These are phyloP conservation scores for Phenganax subtilis DNA, from an alignment of 92 coral and sea anemone species.

Conservation along the genomic window DNA sequence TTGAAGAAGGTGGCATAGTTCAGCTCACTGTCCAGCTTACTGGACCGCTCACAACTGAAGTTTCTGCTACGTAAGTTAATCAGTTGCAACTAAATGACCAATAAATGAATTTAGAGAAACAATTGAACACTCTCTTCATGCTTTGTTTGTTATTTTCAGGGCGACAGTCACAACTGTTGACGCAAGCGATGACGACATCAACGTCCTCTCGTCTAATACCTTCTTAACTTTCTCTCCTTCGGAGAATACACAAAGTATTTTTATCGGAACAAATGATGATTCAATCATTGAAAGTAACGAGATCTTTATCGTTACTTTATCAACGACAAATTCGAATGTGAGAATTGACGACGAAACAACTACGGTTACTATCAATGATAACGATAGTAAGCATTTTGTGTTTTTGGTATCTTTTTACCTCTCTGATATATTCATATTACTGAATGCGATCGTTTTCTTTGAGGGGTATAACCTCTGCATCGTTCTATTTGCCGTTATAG, in stretches of 20 bases:
- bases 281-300: slow-evolving; percentile 16
- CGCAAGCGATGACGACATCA: neutral
- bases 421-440: too few relatives aligned
- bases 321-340: slow-evolving; percentile 4
- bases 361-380: slow-evolving; percentile 27
- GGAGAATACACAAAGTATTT: neutral
- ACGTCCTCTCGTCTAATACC: slow-evolving; percentile 7
- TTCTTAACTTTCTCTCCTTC: slow-evolving; percentile 5
- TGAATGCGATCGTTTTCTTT: too few relatives aligned
- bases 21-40: neutral
- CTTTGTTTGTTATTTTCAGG: neutral
- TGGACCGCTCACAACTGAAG: slow-evolving; percentile 31
- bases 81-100: too few relatives aligned
- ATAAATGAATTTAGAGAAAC: too few relatives aligned
- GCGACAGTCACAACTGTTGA: neutral
- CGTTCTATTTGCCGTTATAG: neutral
- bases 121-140: too few relatives aligned
- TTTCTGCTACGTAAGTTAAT: slow-evolving; percentile 33
- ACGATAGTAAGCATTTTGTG: slow-evolving; percentile 21
- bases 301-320: neutral
- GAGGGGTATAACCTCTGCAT: too few relatives aligned
- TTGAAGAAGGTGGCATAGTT: slow-evolving; percentile 3
- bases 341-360: slow-evolving; percentile 11
- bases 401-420: neutral
- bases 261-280: neutral